These are phyloP conservation scores for Rhinichthys osculus DNA, from an alignment of 2,797 vertebrate genomes.

Conservation along the genomic window DNA sequence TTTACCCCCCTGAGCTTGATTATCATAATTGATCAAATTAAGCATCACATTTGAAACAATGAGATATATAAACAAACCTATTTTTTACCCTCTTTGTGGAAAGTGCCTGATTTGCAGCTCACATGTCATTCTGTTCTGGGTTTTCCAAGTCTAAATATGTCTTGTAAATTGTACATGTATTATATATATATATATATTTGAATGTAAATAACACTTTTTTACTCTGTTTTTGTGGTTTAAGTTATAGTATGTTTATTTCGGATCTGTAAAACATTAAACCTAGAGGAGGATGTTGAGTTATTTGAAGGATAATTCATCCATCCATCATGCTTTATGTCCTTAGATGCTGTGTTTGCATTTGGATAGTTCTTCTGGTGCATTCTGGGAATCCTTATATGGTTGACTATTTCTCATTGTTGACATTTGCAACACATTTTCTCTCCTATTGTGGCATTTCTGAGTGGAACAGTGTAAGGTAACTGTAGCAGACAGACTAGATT, in stretches of 20 bases:
- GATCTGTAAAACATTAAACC: not conserved
- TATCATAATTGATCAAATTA: not conserved
- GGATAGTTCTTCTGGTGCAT: constrained; percentile 9
- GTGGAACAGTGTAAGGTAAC: not conserved
- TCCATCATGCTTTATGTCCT: not conserved
- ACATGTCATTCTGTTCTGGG: not conserved
- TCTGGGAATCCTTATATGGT: constrained; percentile 10
- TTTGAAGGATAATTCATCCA: not conserved
- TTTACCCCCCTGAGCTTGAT: not conserved
- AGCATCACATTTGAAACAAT: not conserved
- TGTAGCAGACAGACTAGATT: constrained; percentile 2
- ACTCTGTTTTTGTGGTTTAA: not conserved
- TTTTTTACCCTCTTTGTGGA: not conserved
- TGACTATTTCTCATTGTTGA: not conserved
- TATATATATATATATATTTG: too few species aligned
- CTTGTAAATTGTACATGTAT: not conserved
- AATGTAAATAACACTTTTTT: constrained; percentile 17
- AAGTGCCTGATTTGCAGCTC: not conserved
- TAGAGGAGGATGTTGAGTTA: not conserved
- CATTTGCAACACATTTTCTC: not conserved
- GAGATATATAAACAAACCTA: too few species aligned
- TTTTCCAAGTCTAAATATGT: not conserved
- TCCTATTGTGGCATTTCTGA: not conserved
- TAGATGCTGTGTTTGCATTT: not conserved
- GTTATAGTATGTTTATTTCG: not conserved